phyloP scores from a whole-genome alignment of 2,888 invertebrate genomes.

The Furcula furcula region DNA sequence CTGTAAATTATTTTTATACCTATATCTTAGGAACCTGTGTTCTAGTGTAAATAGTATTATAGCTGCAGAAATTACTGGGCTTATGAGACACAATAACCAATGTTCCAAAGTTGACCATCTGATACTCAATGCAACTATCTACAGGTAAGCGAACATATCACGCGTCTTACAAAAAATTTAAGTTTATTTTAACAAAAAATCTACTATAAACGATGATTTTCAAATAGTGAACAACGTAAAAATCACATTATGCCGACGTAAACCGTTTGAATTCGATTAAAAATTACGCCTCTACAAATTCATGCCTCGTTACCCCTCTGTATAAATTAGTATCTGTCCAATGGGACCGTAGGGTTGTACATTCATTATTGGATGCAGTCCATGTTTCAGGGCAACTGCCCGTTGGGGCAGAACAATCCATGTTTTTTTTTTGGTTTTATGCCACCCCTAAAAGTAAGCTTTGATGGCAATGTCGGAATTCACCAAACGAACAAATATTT shows the following conservation, averaged over 20 bases:
- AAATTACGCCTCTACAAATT: slow-evolving; percentile 26
- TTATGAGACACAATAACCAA: no score
- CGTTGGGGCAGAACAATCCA: slow-evolving; percentile 31
- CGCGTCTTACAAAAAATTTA: no score
- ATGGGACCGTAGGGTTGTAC: slow-evolving; percentile 32
- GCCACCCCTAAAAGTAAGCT: slow-evolving; percentile 37
- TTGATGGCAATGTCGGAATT: slow-evolving; percentile 32
- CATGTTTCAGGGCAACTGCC: slow-evolving; percentile 24
- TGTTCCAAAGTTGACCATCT: no score
- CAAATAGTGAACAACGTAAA: not conserved
- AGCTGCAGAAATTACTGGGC: no score
- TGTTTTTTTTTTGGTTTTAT: slow-evolving; percentile 43
- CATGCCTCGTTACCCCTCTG: slow-evolving; percentile 26
- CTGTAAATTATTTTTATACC: no score
- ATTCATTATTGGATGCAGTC: slow-evolving; percentile 50
- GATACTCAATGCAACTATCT: no score
- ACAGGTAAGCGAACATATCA: no score
- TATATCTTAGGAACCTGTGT: no score
- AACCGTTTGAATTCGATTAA: slow-evolving; percentile 7
- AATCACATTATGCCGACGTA: not conserved
- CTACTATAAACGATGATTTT: no score
- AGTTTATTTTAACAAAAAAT: no score
- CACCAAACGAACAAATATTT: slow-evolving; percentile 39
- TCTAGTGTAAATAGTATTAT: no score
- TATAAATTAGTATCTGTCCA: slow-evolving; percentile 48